A percentile compares a stretch with the other conserved stretches of the same genome.
These are phyloP conservation scores for Drosophila arawakana DNA, from an alignment of 1,140 invertebrate genomes.

Conservation along the genomic window DNA sequence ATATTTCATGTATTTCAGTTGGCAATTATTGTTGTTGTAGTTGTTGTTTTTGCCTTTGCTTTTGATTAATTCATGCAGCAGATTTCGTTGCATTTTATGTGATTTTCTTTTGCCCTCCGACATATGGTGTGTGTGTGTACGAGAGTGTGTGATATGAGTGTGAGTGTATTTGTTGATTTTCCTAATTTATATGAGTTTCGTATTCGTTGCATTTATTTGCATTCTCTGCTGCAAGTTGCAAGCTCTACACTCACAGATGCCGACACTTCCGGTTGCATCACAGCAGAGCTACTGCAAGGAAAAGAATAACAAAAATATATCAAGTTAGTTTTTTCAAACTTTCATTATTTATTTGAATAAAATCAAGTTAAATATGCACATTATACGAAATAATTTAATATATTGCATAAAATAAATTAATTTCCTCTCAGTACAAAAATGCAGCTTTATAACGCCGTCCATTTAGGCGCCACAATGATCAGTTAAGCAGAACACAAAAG, in stretches of 20 bases:
- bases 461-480: too few relatives aligned
- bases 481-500: too few relatives aligned
- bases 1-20: constrained; percentile 55
- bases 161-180: constrained; percentile 49
- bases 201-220: constrained; percentile 58
- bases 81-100: constrained; percentile 71
- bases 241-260: constrained; percentile 1
- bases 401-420: too few relatives aligned
- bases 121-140: constrained; percentile 9
- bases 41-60: constrained; percentile 43
- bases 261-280: constrained; percentile 22
- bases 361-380: too few relatives aligned
- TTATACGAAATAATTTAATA: too few relatives aligned
- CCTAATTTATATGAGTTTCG: constrained; percentile 54
- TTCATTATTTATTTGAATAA: neutral
- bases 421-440: too few relatives aligned
- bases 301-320: constrained; percentile 19
- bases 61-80: constrained; percentile 61
- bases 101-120: constrained; percentile 52
- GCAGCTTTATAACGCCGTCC: too few relatives aligned
- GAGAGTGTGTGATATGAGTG: constrained; percentile 1
- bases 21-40: constrained; percentile 37
- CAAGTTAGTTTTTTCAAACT: constrained; percentile 18
- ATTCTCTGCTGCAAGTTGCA: constrained; percentile 42
- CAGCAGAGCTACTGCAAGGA: constrained; percentile 33